Base-by-base conservation (phyloP, 2,888 invertebrate species). In the Erebia palarica region DNA sequence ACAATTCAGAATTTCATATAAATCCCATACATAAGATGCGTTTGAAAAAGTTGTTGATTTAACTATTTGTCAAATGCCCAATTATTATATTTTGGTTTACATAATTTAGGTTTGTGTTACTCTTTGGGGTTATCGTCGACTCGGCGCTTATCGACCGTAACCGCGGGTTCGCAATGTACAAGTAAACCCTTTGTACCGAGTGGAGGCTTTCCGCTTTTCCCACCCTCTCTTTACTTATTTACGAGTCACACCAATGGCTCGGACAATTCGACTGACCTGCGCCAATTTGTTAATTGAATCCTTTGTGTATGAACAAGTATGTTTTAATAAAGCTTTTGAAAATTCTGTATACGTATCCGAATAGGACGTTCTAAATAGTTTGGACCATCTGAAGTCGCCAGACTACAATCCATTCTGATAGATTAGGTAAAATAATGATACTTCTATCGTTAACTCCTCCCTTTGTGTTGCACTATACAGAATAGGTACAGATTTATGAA, bases 131-230 rank as follows among this genome's bases (percentile, higher is more conserved):
- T 70, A 59, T 63, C 61, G 58, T 47, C 65, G 65, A 70, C 64
- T 58, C 70, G 58, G 36, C 49, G 69, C 67, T 78, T 84, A 87
- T 86, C 86, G 86, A 86, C 84, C 85, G 82, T 79, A 81, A 80
- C 81, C 79, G 78, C 75, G 72, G 79, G 78, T 78, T 82, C 80
- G 81, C 81, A 81, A 80, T 81, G 81, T 81, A 82, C 80, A 78
- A 82, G 77, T 78, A 76, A 84, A 83, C 84, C 84, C 84, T 78
- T 84, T 84, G 82, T 81, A 81, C 78, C 73, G 78, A 80, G 79
- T 78, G 80, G 79, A 78, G 78, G 78, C 76, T 79, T 78, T 75
- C 76, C 78, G 78, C 76, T 79, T 78, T 75, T 76, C 78, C 78
- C 80, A 79, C 82, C 81, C 80, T 77, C 76, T 77, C 77, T 78